These are phyloP conservation scores for Sisor rabdophorus DNA, from an alignment of 2,113 vertebrate genomes.

Conservation along the genomic window DNA sequence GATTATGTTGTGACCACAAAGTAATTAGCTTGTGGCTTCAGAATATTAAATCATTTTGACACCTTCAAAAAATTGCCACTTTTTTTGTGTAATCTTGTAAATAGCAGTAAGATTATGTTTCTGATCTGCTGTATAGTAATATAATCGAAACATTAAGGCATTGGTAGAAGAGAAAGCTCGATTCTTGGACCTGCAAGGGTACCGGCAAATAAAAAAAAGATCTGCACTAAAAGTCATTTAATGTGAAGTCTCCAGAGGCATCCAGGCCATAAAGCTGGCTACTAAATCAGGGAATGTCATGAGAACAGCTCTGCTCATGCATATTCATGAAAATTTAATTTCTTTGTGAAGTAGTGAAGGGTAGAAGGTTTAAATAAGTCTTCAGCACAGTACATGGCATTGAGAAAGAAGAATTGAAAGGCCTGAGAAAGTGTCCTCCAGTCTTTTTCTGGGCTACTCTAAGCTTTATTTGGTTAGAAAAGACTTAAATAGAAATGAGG, in stretches of 20 bases:
- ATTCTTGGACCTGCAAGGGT: background rate
- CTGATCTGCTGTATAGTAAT: background rate
- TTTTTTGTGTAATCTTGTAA: conserved; percentile 3
- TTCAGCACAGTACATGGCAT: conserved; percentile 32
- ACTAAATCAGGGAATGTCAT: conserved; percentile 36
- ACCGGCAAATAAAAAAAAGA: background rate
- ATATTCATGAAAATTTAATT: conserved; percentile 43
- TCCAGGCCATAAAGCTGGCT: conserved; percentile 25
- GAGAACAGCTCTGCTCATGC: conserved; percentile 34
- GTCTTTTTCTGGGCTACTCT: background rate
- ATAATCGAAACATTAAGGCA: background rate
- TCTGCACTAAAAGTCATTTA: conserved; percentile 17
- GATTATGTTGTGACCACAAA: background rate
- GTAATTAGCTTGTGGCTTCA: background rate
- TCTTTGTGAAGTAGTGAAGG: conserved; percentile 4
- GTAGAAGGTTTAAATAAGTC: conserved; percentile 21
- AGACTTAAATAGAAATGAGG: conserved; percentile 39
- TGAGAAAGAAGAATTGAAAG: conserved; percentile 33
- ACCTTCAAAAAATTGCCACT: too few relatives aligned
- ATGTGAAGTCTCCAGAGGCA: conserved; percentile 11
- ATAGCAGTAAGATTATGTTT: background rate
- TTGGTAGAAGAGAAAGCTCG: background rate
- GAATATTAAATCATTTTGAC: background rate
- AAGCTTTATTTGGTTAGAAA: conserved; percentile 30
- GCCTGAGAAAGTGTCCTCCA: conserved; percentile 44